A percentile compares a stretch with the other conserved stretches of the same genome.
Evolutionary conservation across 1,140 invertebrate genomes (phyloP).

Genomic region (Kradibia gibbosae): DNA sequence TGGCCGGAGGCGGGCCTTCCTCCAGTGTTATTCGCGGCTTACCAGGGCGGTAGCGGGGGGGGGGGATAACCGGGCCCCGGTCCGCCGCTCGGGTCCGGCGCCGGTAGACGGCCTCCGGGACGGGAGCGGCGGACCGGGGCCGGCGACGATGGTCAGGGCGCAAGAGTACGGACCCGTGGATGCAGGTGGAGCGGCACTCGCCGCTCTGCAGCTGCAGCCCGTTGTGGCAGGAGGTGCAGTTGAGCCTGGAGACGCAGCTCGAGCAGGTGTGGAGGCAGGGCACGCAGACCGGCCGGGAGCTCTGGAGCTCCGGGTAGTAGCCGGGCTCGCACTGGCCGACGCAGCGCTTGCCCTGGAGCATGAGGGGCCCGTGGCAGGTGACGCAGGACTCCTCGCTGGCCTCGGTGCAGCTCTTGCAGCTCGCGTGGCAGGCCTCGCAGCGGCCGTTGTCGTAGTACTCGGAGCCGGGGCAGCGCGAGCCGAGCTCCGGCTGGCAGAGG

Average conservation of each 20-base stretch:
- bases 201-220: constrained; percentile 84
- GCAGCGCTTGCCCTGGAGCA: constrained; percentile 80
- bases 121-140: too few relatives aligned
- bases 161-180: constrained; percentile 71
- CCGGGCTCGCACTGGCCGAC: constrained; percentile 82
- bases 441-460: constrained; percentile 80
- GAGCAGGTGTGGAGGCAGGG: constrained; percentile 85
- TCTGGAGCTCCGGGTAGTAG: constrained; percentile 75
- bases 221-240: constrained; percentile 83
- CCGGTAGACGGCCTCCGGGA: too few relatives aligned
- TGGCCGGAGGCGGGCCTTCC: too few relatives aligned
- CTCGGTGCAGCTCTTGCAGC: constrained; percentile 82
- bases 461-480: constrained; percentile 77
- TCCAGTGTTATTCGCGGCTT: too few relatives aligned
- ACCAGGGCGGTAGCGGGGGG: too few relatives aligned
- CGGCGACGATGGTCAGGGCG: too few relatives aligned
- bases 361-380: constrained; percentile 77
- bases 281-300: constrained; percentile 78
- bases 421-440: constrained; percentile 80
- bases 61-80: too few relatives aligned
- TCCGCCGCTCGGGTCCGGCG: too few relatives aligned
- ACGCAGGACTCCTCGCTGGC: constrained; percentile 79
- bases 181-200: constrained; percentile 83
- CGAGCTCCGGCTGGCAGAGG: constrained; percentile 79
- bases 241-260: constrained; percentile 82